These are phyloP conservation scores for Automeris io DNA, from an alignment of 2,888 invertebrate species.

Conservation along the genomic window DNA sequence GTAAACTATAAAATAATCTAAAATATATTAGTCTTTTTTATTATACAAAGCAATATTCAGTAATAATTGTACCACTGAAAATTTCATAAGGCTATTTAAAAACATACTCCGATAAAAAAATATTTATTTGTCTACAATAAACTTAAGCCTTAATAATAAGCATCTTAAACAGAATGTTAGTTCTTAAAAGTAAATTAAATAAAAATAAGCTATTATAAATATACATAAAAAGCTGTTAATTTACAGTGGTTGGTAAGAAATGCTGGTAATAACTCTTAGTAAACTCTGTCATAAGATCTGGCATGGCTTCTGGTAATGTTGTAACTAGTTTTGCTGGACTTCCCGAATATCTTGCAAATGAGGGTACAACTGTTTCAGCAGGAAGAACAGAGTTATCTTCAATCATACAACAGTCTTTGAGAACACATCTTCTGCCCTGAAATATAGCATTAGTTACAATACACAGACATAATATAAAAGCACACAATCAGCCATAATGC, in stretches of 20 bases:
- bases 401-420: constrained; percentile 98
- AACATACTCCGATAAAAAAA: no score
- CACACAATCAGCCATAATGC: no score
- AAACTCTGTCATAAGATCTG: constrained; percentile 96
- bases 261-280: constrained; percentile 97
- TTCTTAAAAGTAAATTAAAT: not conserved
- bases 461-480: no score
- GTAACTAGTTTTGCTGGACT: constrained; percentile 89
- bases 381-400: constrained; percentile 96
- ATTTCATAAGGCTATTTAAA: no score
- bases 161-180: no score
- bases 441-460: constrained; percentile 29
- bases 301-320: constrained; percentile 95
- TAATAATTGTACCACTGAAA: no score
- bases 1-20: no score
- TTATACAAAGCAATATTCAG: no score
- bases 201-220: constrained; percentile 6
- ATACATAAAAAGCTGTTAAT: constrained; percentile 19
- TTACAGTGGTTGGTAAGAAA: constrained; percentile 81
- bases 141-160: no score
- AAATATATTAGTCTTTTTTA: no score
- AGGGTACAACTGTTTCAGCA: constrained; percentile 96
- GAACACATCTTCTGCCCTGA: constrained; percentile 90
- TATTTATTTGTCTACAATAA: no score
- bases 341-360: constrained; percentile 93